Evolutionary conservation across 2,797 vertebrate species (phyloP).

Genomic region (Masticophis lateralis): DNA sequence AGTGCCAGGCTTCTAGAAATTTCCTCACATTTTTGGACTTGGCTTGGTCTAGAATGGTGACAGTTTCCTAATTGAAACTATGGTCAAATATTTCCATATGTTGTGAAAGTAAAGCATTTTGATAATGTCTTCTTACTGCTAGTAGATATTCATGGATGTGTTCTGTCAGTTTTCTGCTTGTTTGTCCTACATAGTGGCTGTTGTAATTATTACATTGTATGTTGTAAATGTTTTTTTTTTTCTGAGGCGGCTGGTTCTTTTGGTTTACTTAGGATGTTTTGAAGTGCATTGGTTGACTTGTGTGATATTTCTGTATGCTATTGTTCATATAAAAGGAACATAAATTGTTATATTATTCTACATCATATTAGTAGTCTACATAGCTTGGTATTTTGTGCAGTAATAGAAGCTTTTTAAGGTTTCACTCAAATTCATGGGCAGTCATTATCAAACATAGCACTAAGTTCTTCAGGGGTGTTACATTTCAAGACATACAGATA

Average conservation of each 20-base stretch:
- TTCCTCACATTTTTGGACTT: not conserved
- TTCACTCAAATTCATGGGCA: not conserved
- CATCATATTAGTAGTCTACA: not conserved
- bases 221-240: not conserved
- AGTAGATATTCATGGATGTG: not conserved
- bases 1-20: not conserved
- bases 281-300: not conserved
- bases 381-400: not conserved
- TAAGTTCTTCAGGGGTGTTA: not conserved
- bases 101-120: not conserved
- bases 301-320: not conserved
- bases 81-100: not conserved
- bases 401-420: not conserved
- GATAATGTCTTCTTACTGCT: not conserved
- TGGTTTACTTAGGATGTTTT: not conserved
- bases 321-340: not conserved
- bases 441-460: not conserved
- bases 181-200: not conserved
- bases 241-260: not conserved
- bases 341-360: not conserved
- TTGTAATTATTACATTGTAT: not conserved
- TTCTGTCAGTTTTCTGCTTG: not conserved
- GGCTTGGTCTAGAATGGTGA: not conserved
- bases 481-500: not conserved
- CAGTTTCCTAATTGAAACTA: not conserved